A percentile compares a stretch with the other conserved stretches of the same genome.
phyloP scores from a whole-genome alignment of 2,113 vertebrate species.

The Macrotus californicus region DNA sequence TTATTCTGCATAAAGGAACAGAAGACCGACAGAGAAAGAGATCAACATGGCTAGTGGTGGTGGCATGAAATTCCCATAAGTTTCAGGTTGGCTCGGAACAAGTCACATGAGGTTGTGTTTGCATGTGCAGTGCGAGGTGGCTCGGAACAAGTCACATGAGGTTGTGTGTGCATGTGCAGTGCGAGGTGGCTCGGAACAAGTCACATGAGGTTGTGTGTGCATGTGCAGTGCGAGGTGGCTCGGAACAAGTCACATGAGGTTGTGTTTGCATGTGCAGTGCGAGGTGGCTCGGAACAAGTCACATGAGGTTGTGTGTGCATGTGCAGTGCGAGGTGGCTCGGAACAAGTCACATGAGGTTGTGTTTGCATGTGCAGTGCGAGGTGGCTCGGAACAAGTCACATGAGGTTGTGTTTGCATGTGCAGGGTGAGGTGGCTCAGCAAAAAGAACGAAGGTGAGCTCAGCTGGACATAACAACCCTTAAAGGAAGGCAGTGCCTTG shows the following conservation, averaged over 20 bases:
- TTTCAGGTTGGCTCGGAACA: background rate
- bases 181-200: background rate
- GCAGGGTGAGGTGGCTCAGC: background rate
- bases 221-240: background rate
- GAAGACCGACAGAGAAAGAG: background rate
- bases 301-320: background rate
- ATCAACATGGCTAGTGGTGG: background rate
- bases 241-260: background rate
- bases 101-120: background rate
- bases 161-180: background rate
- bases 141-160: background rate
- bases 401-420: background rate
- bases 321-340: background rate
- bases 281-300: background rate
- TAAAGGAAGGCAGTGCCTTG: background rate
- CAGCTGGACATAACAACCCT: background rate
- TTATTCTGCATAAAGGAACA: background rate
- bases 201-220: background rate
- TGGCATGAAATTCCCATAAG: background rate
- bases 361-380: background rate
- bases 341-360: background rate
- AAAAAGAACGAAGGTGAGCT: background rate
- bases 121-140: background rate
- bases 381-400: background rate
- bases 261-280: background rate